Evolutionary conservation across 2,113 vertebrate species (phyloP).

Genomic region (Corythornis cristatus): DNA sequence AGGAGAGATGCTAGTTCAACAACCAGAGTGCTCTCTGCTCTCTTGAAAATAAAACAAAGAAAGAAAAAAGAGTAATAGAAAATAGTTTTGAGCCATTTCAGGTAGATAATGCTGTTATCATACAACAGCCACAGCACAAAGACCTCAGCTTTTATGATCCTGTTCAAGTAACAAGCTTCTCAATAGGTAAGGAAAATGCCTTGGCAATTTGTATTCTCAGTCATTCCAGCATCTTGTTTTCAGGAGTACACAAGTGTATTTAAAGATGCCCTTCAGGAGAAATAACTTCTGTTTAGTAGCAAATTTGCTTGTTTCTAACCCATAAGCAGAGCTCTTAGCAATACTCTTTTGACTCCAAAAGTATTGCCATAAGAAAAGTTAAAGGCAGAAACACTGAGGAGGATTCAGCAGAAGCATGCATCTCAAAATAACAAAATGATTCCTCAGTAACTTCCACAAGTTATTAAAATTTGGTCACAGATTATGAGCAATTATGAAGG

Average conservation of each 20-base stretch:
- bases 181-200: neutral
- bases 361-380: neutral
- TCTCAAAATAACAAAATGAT: neutral
- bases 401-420: neutral
- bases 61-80: neutral
- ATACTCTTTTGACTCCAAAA: neutral
- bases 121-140: neutral
- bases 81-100: neutral
- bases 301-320: neutral
- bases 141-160: neutral
- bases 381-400: neutral
- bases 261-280: neutral
- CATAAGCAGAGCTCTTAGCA: neutral
- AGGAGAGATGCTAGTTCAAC: neutral
- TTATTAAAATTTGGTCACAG: neutral
- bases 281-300: neutral
- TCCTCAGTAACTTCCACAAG: neutral
- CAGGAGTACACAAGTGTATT: neutral
- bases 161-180: neutral
- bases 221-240: neutral
- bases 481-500: neutral
- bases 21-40: neutral
- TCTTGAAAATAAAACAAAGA: neutral
- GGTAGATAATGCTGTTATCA: neutral
- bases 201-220: neutral